A percentile compares a stretch with the other conserved stretches of the same genome.
phyloP scores from a whole-genome alignment of 1,140 invertebrate genomes.

The Drosophila lacertosa region DNA sequence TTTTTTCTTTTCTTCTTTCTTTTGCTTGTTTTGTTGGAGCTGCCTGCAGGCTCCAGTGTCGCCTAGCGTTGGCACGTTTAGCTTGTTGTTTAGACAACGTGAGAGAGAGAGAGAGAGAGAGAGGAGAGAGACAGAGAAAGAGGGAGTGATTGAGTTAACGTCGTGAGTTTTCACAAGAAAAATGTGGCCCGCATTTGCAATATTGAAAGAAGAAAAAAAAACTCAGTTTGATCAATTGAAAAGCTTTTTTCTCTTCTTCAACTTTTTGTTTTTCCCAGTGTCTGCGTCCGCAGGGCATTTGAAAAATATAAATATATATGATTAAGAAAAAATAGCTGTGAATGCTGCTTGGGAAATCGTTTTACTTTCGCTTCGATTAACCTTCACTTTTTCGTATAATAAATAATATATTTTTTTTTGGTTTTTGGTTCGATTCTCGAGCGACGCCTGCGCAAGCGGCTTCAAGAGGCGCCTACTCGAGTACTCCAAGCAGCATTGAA shows the following conservation, averaged over 20 bases:
- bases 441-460: constrained; percentile 30
- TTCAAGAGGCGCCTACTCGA: constrained; percentile 63
- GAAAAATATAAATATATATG: constrained; percentile 43
- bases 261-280: constrained; percentile 4
- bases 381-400: constrained; percentile 69
- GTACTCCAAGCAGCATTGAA: constrained; percentile 45
- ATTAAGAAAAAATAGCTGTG: constrained; percentile 14
- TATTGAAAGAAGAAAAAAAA: constrained; percentile 70
- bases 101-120: constrained; percentile 8
- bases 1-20: constrained; percentile 16
- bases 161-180: constrained; percentile 68
- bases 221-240: constrained; percentile 75
- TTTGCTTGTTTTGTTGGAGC: constrained; percentile 11
- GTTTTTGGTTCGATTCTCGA: constrained; percentile 49
- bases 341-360: constrained; percentile 61
- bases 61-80: constrained; percentile 36
- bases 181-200: constrained; percentile 45
- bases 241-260: constrained; percentile 10
- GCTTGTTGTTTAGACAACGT: constrained; percentile 40
- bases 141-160: constrained; percentile 5
- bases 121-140: background rate
- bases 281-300: constrained; percentile 47
- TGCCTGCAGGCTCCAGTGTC: constrained; percentile 33
- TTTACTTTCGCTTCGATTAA: constrained; percentile 71
- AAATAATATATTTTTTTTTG: constrained; percentile 3